Evolutionary conservation across 2,113 vertebrate species (phyloP), one percentile per base, ranked within the genome.

Genomic region (Emydura subglobosa): DNA sequence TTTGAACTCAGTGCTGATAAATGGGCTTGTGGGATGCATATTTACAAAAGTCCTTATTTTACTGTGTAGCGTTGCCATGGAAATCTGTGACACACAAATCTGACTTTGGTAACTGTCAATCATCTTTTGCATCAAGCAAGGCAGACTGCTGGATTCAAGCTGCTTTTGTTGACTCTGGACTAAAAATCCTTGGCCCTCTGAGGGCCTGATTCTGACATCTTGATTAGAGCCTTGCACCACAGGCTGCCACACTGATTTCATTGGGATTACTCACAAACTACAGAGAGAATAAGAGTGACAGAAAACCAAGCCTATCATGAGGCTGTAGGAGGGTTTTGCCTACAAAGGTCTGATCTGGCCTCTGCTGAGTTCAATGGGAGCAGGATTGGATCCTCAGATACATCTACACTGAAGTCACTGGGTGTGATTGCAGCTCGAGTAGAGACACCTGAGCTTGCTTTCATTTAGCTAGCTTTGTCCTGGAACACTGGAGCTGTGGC

Each of bases 51-150:
- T 84, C 39, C 1, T 86, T 94, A 88, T 92, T 95, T 95, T 89
- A 79, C 53, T 55, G 54, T 87, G 4, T 82, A 86, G 1, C 13
- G 97, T 98, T 98, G 96, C 97, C 91, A 96, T 98, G 94, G 98
- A 97, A 96, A 98, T 92, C 82, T 55, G 49, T 59, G 90, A 95
- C 79, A 95, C 1, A 0, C 24, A 80, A 96, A 96, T 94, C 91
- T 87, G 82, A 57, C 47, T 55, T 90, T 85, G 91, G 93, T 96
- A 90, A 76, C 55, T 10, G 0, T 86, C 47, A 80, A 51, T 85
- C 49, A 89, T 3, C 83, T 93, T 91, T 86, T 55, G 51, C 10
- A 6, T 53, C 27, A 79, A 93, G 57, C 47, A 87, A 92, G 95
- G 83, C 84, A 61, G 78, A 85, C 39, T 31, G 61, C 44, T 57